Evolutionary conservation across 2,888 invertebrate species (phyloP).

Genomic region (Spilarctia lutea): DNA sequence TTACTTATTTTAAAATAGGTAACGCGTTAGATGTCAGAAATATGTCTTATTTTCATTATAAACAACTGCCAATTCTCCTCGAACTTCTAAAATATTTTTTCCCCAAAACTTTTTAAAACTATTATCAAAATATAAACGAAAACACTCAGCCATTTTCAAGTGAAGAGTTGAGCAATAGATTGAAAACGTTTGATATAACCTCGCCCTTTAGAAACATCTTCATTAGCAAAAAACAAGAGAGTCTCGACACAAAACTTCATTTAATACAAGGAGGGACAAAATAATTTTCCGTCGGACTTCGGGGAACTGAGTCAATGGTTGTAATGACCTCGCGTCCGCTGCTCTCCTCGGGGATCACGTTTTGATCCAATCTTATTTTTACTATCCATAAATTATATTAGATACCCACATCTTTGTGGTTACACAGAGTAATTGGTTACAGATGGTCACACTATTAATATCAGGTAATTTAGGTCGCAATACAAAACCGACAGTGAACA

Average conservation of each 20-base stretch:
- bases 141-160: neutral
- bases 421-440: slow-evolving; percentile 49
- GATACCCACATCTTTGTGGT: slow-evolving; percentile 46
- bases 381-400: slow-evolving; percentile 61
- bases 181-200: slow-evolving; percentile 13
- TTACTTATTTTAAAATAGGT: slow-evolving; percentile 23
- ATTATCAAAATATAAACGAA: neutral
- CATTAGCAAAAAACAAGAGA: slow-evolving; percentile 41
- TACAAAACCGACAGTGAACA: slow-evolving; percentile 16
- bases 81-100: neutral
- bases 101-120: neutral
- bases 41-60: neutral
- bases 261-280: slow-evolving; percentile 34
- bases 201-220: slow-evolving; percentile 22
- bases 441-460: slow-evolving; percentile 43
- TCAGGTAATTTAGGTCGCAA: slow-evolving; percentile 35
- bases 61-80: neutral
- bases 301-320: slow-evolving; percentile 56
- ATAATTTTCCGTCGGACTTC: slow-evolving; percentile 48
- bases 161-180: neutral
- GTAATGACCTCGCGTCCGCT: slow-evolving; percentile 62
- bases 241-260: slow-evolving; percentile 31
- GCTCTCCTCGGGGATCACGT: slow-evolving; percentile 57
- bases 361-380: slow-evolving; percentile 66
- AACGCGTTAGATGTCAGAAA: neutral